A percentile compares a stretch with the other conserved stretches of the same genome.
Evolutionary conservation across 2,797 vertebrate genomes (phyloP).

Genomic region (Poecile montanus): DNA sequence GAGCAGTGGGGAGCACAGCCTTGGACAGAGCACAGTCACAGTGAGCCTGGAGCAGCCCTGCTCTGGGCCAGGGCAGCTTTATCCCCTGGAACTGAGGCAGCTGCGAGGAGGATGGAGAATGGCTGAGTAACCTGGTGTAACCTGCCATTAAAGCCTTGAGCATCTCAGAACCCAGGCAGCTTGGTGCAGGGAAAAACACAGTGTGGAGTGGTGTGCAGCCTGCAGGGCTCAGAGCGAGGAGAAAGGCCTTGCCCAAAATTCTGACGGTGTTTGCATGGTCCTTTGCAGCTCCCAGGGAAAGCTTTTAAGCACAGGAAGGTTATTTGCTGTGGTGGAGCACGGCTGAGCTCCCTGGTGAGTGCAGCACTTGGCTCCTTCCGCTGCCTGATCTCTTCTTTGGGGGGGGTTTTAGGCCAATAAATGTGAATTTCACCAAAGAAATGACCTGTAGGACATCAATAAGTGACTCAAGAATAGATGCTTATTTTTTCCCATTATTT

Average conservation of each 20-base stretch:
- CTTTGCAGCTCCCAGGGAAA: background rate
- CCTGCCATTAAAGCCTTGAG: background rate
- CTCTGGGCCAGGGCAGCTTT: constrained; percentile 21
- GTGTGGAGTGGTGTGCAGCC: background rate
- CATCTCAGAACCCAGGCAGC: background rate
- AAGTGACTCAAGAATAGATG: background rate
- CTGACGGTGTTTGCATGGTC: background rate
- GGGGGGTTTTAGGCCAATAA: background rate
- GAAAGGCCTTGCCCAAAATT: background rate
- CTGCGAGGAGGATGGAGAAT: constrained; percentile 34
- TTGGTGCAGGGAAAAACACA: background rate
- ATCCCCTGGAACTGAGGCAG: background rate
- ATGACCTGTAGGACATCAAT: background rate
- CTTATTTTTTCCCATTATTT: background rate
- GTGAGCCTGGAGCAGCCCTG: background rate
- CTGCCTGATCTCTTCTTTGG: background rate
- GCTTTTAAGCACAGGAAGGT: background rate
- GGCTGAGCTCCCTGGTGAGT: background rate
- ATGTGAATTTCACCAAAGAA: background rate
- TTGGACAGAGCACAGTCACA: constrained; percentile 9
- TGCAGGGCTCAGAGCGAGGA: background rate
- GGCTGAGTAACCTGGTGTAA: background rate
- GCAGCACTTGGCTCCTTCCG: background rate
- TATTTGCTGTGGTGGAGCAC: background rate
- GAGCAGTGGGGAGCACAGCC: constrained; percentile 20